These are phyloP conservation scores for Nyctibius bracteatus DNA, from an alignment of 2,113 vertebrate species.

Conservation along the genomic window DNA sequence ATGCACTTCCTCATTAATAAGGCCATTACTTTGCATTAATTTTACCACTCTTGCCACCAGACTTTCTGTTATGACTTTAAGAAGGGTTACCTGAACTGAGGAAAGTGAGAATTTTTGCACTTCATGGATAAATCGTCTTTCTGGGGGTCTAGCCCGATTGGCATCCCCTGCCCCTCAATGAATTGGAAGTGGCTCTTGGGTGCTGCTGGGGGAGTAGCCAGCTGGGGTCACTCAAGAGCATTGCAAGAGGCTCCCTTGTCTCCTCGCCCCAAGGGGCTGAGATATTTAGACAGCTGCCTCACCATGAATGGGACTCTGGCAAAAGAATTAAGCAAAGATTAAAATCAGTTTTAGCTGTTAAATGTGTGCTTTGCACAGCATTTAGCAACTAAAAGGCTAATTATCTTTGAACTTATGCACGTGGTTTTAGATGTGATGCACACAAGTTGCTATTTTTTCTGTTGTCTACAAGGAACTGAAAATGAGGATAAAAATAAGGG, in stretches of 20 bases:
- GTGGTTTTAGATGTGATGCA: slow-evolving; percentile 28
- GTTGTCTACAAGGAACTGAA: neutral
- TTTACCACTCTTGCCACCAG: neutral
- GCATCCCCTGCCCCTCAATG: neutral
- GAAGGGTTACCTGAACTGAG: neutral
- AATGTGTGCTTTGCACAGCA: slow-evolving; percentile 52
- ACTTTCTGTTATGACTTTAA: neutral
- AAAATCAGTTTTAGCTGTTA: slow-evolving; percentile 63
- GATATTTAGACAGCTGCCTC: slow-evolving; percentile 59
- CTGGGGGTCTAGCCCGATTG: neutral
- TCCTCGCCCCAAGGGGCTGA: slow-evolving; percentile 22
- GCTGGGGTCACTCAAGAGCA: slow-evolving; percentile 31
- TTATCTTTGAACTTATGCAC: slow-evolving; percentile 63
- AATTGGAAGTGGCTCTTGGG: neutral
- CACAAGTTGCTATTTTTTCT: neutral
- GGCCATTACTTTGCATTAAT: neutral
- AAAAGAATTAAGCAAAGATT: slow-evolving; percentile 66
- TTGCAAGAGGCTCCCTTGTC: neutral
- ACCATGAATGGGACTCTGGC: slow-evolving; percentile 50
- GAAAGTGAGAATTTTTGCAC: neutral
- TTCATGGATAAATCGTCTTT: neutral
- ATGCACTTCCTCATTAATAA: neutral
- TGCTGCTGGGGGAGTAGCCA: neutral
- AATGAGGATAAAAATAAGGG: slow-evolving; percentile 5
- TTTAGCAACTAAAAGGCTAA: slow-evolving; percentile 39